Evolutionary conservation across 2,113 vertebrate genomes (phyloP), one percentile per base, ranked within the genome.

Genomic region (Athene cunicularia): DNA sequence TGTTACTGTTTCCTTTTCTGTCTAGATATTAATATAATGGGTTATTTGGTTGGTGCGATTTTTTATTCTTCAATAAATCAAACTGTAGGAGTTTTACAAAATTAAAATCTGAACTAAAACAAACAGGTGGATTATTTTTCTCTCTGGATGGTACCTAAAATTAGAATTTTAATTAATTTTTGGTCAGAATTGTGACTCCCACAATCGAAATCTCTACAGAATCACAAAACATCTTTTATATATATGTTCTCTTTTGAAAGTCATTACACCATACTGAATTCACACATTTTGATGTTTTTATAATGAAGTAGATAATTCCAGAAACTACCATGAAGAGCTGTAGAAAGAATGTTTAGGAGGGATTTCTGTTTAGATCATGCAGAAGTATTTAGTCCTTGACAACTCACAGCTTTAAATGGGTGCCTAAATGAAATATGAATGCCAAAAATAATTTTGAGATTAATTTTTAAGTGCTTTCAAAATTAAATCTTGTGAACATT

Each of bases 131-230:
- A 86, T 91, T 26, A 50, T 6, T 52, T 13, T 24, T 79, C 32
- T 85, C 60, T 72, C 66, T 6, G 12, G 58, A 62, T 9, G 11
- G 22, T 14, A 66, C 24, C 21, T 83, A 59, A 91, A 88, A 90
- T 91, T 81, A 88, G 53, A 43, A 60, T 88, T 94, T 94, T 94
- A 96, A 95, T 93, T 95, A 91, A 49, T 56, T 93, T 91, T 94
- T 91, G 14, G 52, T 75, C 33, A 70, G 33, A 85, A 90, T 75
- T 90, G 14, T 79, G 85, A 52, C 64, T 86, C 14, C 33, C 23
- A 53, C 27, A 39, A 41, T 10, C 28, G 43, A 72, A 91, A 80
- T 58, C 52, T 87, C 80, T 53, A 39, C n/a, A 91, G 63, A 68
- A 85, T 79, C 52, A 68, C 53, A 90, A 80, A 92, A 75, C 3